These are phyloP conservation scores for Hydractinia symbiolongicarpus DNA, from an alignment of 30 jellyfish, hydroid and myxozoan genomes.

Conservation along the genomic window DNA sequence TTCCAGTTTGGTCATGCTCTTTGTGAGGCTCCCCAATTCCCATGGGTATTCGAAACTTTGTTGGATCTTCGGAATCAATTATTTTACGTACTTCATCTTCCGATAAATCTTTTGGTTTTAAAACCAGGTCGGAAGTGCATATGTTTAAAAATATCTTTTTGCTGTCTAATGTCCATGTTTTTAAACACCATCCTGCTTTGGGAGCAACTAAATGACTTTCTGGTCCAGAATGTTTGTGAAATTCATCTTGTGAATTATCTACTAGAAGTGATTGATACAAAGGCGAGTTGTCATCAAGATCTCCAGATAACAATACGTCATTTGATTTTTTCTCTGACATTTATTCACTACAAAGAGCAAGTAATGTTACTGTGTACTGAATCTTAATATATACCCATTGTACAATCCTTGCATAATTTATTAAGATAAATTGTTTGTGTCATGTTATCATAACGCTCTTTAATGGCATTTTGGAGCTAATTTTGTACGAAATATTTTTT, in stretches of 20 bases:
- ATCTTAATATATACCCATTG: neutral
- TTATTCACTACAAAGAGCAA: no score
- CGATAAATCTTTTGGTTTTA: conserved; percentile 71
- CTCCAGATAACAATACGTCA: conserved; percentile 42
- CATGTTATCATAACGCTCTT: no score
- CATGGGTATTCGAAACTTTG: conserved; percentile 88
- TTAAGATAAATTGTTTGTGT: no score
- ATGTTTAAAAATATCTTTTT: conserved; percentile 71
- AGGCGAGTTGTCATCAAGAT: conserved; percentile 60
- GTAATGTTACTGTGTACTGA: neutral
- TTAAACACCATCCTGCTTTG: conserved; percentile 83
- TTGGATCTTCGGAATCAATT: conserved; percentile 70
- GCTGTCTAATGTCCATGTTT: conserved; percentile 45
- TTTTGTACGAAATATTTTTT: no score
- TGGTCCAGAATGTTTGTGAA: conserved; percentile 21
- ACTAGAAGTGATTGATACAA: conserved; percentile 54
- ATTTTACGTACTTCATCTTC: conserved; percentile 71
- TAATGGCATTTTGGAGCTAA: no score
- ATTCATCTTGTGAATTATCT: conserved; percentile 31
- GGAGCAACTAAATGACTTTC: conserved; percentile 69
- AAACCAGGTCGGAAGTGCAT: conserved; percentile 68
- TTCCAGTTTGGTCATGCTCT: conserved; percentile 68
- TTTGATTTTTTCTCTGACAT: neutral
- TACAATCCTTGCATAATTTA: no score
- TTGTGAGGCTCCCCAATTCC: conserved; percentile 87